Base-by-base conservation (phyloP, 2,888 invertebrate species). In the Herminia tarsipennalis region DNA sequence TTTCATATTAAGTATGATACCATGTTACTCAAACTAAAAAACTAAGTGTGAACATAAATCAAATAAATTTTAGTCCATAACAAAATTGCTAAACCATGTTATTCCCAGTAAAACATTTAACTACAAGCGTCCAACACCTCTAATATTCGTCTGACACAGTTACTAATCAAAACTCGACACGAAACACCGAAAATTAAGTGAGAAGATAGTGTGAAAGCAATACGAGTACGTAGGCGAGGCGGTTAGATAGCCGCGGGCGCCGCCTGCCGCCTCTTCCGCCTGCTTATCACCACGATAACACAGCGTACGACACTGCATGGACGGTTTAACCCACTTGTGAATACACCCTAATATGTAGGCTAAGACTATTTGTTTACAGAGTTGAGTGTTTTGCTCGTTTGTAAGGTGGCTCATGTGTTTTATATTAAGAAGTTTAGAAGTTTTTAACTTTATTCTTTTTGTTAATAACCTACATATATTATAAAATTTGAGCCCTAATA, bases 231-330 rank as follows among this genome's bases (percentile, higher is more conserved):
- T 69, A 66, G 73, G 63, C 64, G 64, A 64, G 68, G 67, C 57
- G 63, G 68, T 67, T 63, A 65, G 72, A 83, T 75, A 73, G 78
- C 79, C 78, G 63, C 66, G 69, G 78, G 75, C 73, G 61, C 48
- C 72, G 78, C 76, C 70, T 69, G 68, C 70, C 60, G 66, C 67
- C 73, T 74, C 72, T 82, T 84, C 86, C 82, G 83, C 80, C 57
- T 54, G 81, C 87, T 88, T 89, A 89, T 89, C 89, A 68, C 66
- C 60, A 60, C 80, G 88, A 89, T 89, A 88, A 83, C 82, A 70
- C 78, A 62, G 70, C 56, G 54, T 67, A 66, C 67, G 57, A 69
- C 64, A 58, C 64, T 66, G 67, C 60, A 60, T 58, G 55, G 45
- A 61, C 51, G 70, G 62, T 59, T 66, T 78, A 79, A 73, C 73